phyloP scores from a whole-genome alignment of 2,797 vertebrate genomes.

The Xenentodon cancila region DNA sequence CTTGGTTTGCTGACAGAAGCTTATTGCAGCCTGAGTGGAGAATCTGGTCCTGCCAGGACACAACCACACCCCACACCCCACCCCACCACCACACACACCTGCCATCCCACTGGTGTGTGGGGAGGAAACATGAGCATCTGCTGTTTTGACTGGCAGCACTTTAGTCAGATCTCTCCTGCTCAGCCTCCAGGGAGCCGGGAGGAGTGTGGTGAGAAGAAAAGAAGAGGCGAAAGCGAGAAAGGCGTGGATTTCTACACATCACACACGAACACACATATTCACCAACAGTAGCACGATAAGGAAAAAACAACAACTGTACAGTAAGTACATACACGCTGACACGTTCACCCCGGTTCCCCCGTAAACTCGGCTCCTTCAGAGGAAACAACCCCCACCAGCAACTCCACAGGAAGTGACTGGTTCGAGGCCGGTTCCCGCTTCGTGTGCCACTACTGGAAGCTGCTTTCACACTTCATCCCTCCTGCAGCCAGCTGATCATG shows the following conservation, averaged over 20 bases:
- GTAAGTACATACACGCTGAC: conserved; percentile 16
- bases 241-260: conserved; percentile 1
- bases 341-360: conserved; percentile 21
- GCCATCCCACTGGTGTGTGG: conserved; percentile 68
- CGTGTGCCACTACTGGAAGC: neutral
- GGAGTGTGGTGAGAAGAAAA: conserved; percentile 37
- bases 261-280: neutral
- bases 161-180: conserved; percentile 76
- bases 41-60: conserved; percentile 38
- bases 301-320: conserved; percentile 21
- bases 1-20: conserved; percentile 34
- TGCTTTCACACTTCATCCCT: conserved; percentile 60
- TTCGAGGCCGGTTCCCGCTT: neutral
- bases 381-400: neutral
- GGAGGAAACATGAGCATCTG: conserved; percentile 79
- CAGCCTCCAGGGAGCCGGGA: conserved; percentile 56
- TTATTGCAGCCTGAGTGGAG: conserved; percentile 59
- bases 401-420: neutral
- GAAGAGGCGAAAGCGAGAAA: neutral
- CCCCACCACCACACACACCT: conserved; percentile 55
- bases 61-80: conserved; percentile 28
- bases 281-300: conserved; percentile 2
- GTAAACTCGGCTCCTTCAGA: neutral
- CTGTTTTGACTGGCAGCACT: conserved; percentile 81
- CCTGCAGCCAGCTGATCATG: conserved; percentile 37